These are phyloP conservation scores for Grallaria varia DNA, from an alignment of 2,113 vertebrate species.

Conservation along the genomic window DNA sequence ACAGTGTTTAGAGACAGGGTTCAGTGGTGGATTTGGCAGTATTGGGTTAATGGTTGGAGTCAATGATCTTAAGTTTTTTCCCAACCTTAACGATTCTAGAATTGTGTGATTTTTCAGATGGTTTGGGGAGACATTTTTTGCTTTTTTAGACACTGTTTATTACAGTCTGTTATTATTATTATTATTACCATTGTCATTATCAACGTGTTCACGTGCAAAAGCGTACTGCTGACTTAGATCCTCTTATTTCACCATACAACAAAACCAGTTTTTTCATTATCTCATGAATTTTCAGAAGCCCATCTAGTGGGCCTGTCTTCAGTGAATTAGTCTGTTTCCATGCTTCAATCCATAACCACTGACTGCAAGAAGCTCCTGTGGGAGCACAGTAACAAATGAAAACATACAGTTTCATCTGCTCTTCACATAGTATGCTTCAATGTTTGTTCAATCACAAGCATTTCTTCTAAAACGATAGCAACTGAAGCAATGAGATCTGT, in stretches of 20 bases:
- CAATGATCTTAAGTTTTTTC: neutral
- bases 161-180: neutral
- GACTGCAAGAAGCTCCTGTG: neutral
- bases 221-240: neutral
- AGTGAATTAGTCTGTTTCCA: neutral
- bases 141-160: neutral
- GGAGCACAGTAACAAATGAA: neutral
- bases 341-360: neutral
- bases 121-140: neutral
- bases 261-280: neutral
- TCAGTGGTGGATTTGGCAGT: accelerated
- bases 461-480: neutral
- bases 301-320: neutral
- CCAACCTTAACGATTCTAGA: neutral
- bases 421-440: neutral
- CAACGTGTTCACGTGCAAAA: neutral
- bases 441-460: neutral
- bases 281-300: neutral
- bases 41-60: accelerated
- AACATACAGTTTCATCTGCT: neutral
- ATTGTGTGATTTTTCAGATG: neutral
- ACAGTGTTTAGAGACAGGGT: neutral
- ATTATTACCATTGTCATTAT: neutral
- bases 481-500: neutral
- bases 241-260: neutral